Conservation (phyloP, 2,113 vertebrate genomes). For the Malurus alboscapulatus region DNA sequence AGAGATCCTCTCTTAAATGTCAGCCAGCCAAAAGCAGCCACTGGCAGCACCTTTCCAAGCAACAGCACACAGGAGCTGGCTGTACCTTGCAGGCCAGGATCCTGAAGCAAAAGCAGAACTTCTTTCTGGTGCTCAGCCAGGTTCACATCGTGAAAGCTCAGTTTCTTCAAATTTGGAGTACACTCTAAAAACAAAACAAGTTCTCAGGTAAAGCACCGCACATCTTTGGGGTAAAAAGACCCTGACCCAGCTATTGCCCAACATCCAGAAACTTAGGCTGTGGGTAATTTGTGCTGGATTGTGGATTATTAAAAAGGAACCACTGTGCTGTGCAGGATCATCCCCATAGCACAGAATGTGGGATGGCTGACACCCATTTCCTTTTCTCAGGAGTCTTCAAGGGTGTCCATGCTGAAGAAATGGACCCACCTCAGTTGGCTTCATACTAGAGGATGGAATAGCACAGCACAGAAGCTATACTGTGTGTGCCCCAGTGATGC, state of each 20-base stretch:
- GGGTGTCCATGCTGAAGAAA: background rate
- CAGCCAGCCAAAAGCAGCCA: background rate
- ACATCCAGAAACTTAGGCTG: background rate
- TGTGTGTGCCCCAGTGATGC: background rate
- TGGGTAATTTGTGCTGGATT: background rate
- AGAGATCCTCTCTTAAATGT: background rate
- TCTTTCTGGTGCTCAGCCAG: slow-evolving; percentile 80
- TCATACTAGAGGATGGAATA: background rate
- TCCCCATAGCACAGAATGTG: background rate
- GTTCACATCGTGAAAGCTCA: slow-evolving; percentile 84
- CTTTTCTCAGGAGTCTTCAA: background rate
- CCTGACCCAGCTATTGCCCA: background rate
- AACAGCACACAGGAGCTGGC: background rate
- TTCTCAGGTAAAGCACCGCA: background rate
- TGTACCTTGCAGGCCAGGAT: slow-evolving; percentile 80
- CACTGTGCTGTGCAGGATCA: background rate
- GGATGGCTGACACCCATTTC: background rate
- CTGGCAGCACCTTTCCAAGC: background rate
- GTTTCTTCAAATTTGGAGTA: slow-evolving; percentile 73
- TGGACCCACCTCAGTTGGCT: background rate
- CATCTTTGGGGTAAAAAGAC: background rate
- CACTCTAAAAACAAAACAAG: slow-evolving; percentile 66
- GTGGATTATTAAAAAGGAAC: background rate
- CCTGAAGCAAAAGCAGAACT: slow-evolving; percentile 80
- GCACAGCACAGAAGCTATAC: background rate